phyloP scores from a whole-genome alignment of 2,113 vertebrate species.

The Sciurus niger region DNA sequence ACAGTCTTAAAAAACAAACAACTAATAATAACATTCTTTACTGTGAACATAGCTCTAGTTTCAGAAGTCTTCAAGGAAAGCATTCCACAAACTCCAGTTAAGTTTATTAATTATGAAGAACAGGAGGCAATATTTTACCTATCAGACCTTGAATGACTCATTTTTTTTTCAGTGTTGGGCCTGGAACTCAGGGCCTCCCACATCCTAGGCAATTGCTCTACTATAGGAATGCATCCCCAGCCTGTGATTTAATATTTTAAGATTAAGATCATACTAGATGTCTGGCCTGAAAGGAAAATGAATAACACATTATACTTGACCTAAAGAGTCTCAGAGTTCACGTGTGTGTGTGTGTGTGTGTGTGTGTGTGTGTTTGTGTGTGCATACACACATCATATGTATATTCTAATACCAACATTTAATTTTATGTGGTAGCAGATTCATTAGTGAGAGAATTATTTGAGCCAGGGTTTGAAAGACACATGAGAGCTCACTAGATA shows the following conservation, averaged over 20 bases:
- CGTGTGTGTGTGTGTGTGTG: neutral
- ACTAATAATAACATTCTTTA: neutral
- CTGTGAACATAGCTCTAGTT: neutral
- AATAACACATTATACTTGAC: neutral
- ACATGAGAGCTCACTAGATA: neutral
- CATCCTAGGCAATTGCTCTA: too few species aligned
- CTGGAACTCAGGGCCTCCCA: too few species aligned
- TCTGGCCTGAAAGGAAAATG: neutral
- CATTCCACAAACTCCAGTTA: neutral
- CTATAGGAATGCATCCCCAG: too few species aligned
- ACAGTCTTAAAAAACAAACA: neutral
- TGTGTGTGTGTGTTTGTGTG: neutral
- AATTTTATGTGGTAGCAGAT: neutral
- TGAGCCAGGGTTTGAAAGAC: neutral
- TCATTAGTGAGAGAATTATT: neutral
- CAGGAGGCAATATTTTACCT: neutral
- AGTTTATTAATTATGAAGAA: constrained; percentile 1
- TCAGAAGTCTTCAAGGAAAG: neutral
- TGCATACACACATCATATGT: neutral
- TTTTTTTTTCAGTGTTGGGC: too few species aligned
- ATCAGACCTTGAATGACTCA: neutral
- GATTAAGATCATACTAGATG: neutral
- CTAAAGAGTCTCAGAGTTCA: neutral
- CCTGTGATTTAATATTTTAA: neutral
- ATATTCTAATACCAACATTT: neutral